Evolutionary conservation across 2,113 vertebrate genomes (phyloP), one percentile per base, ranked within the genome.

Genomic region (Mesembrinibis cayennensis): DNA sequence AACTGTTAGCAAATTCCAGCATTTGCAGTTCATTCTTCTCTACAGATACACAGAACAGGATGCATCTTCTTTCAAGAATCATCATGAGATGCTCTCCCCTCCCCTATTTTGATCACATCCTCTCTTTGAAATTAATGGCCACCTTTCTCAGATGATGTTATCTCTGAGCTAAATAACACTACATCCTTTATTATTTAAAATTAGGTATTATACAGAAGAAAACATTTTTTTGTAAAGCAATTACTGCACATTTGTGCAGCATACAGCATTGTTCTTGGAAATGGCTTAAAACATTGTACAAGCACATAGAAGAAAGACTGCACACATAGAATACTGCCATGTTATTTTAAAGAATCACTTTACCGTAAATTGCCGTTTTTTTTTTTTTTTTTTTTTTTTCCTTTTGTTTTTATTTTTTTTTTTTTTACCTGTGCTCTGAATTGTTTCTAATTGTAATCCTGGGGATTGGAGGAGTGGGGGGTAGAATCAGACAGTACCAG

Each of bases 1-100:
- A 95, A 94, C 94, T 95, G 94, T 93, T 94, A 88, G 93, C 94
- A 94, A 95, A 91, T 95, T 88, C 88, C 94, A 95, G 89, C 82
- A 55, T 70, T 96, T 86, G 82, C 95, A 83, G 94, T 80, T 96
- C 74, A 40, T 88, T 94, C 94, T 94, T 85, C 79, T 91, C 66
- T 67, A 80, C 45, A 65, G 82, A 95, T 87, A 93, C 2, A 93
- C 53, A 82, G 87, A 94, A 85, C 0, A 5, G 84, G 84, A 91
- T 88, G 84, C 84, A 73, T 71, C 70, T 91, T 87, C 63, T 72
- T 91, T 93, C 55, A 73, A 42, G 84, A 88, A 81, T 36, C 81
- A 87, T 66, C 62, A n/a, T 19, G 55, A 94, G 84, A 67, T 40
- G 50, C 71, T 52, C 50, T 76, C 47, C 55, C 70, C 38, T 72